Conservation (phyloP, 2,113 vertebrate genomes). For the Grammomys dolichurus region DNA sequence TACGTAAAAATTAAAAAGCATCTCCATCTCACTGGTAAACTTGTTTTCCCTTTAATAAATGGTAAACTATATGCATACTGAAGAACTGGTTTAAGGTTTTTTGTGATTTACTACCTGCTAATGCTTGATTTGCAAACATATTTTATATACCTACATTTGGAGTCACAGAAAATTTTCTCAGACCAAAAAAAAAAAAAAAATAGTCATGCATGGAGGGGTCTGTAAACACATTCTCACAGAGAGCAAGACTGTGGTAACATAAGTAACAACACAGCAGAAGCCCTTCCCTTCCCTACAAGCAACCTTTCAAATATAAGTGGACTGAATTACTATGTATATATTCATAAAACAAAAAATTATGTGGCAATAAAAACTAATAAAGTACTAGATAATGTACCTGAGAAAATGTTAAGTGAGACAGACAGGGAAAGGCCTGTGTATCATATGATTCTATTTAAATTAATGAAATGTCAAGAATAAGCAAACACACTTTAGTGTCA, state of each 20-base stretch:
- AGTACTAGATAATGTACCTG: not conserved
- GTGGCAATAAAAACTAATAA: conserved; percentile 31
- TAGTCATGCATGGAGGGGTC: not conserved
- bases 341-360: not conserved
- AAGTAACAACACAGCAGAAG: not conserved
- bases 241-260: not conserved
- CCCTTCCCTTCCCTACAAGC: not conserved
- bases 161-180: not conserved
- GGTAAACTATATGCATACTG: not conserved
- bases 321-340: not conserved
- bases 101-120: not conserved
- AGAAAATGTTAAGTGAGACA: conserved; percentile 47
- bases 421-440: not conserved
- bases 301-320: conserved; percentile 19
- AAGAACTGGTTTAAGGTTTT: not conserved
- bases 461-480: conserved; percentile 14
- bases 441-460: not conserved
- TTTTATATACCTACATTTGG: not conserved
- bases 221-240: not conserved
- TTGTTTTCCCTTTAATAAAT: not conserved
- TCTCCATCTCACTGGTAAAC: not conserved
- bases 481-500: not conserved
- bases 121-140: not conserved
- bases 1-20: not conserved
- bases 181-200: not conserved